Conservation (phyloP, 2,888 invertebrate genomes). For the Spatulosminthurus flaviceps region DNA sequence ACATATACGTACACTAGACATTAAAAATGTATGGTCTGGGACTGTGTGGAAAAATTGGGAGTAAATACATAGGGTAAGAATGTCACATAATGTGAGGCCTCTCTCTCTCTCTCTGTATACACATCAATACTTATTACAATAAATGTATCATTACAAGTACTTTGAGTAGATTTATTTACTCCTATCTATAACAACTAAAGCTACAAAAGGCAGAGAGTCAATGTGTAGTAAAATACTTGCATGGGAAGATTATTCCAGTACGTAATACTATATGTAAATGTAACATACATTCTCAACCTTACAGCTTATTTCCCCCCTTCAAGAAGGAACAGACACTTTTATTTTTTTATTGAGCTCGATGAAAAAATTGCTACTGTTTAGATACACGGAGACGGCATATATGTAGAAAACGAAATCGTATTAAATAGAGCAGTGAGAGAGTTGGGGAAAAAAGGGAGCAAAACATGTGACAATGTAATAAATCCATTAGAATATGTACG, state of each 20-base stretch:
- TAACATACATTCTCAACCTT: no score
- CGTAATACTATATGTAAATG: no score
- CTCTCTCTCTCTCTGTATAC: background rate
- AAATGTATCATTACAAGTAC: no score
- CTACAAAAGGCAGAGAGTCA: no score
- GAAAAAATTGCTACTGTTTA: background rate
- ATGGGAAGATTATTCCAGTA: no score
- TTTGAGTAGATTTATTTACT: no score
- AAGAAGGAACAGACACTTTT: no score
- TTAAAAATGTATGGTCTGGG: background rate
- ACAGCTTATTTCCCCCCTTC: no score
- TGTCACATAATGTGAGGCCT: constrained; percentile 11
- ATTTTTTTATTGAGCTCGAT: no score
- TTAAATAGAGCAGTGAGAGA: constrained; percentile 30
- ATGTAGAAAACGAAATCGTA: constrained; percentile 25
- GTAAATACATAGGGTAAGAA: background rate
- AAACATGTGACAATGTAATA: background rate
- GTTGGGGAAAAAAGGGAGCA: background rate
- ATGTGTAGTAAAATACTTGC: no score
- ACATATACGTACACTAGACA: background rate
- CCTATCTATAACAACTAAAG: no score
- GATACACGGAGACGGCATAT: background rate
- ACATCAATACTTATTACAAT: constrained; percentile 12
- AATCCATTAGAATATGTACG: no score
- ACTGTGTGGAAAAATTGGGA: background rate